Conservation (phyloP, 37 sponge, comb jelly and placozoan genomes). For the Lycopodina hypogea region DNA sequence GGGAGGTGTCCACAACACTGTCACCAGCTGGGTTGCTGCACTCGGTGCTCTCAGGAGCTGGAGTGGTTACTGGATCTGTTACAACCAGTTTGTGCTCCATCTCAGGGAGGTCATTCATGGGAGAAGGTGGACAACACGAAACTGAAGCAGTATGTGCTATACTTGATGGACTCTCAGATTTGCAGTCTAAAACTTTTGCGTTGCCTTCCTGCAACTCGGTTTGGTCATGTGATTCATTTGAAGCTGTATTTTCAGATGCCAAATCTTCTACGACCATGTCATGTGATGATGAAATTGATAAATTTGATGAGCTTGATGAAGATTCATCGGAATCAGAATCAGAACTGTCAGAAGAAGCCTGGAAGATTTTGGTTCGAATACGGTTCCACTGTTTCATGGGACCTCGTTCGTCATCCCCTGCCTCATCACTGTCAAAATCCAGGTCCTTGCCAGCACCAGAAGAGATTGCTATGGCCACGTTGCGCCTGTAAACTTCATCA, state of each 20-base stretch:
- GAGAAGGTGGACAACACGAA: too few species aligned
- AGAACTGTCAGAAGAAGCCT: constrained; percentile 38
- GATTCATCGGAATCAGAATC: constrained; percentile 29
- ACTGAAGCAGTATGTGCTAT: background rate
- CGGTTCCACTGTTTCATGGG: background rate
- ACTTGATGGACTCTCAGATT: constrained; percentile 33
- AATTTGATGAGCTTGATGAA: constrained; percentile 14
- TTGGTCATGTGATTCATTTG: background rate
- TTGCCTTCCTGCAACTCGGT: background rate
- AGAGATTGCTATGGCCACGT: too few species aligned
- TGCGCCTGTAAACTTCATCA: background rate
- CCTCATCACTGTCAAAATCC: background rate
- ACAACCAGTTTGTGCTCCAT: too few species aligned
- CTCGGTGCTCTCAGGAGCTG: background rate
- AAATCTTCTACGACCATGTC: background rate
- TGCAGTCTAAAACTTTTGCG: constrained; percentile 60
- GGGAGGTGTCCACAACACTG: background rate
- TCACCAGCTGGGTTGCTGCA: background rate
- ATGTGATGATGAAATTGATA: background rate
- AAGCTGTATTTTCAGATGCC: background rate
- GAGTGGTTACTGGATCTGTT: too few species aligned
- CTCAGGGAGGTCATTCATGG: too few species aligned
- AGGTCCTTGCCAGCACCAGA: too few species aligned
- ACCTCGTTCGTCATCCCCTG: background rate
- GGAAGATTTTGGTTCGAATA: background rate